Evolutionary conservation across 2,888 invertebrate species (phyloP), one percentile per base, ranked within the genome.

Genomic region (Molanna angustata): DNA sequence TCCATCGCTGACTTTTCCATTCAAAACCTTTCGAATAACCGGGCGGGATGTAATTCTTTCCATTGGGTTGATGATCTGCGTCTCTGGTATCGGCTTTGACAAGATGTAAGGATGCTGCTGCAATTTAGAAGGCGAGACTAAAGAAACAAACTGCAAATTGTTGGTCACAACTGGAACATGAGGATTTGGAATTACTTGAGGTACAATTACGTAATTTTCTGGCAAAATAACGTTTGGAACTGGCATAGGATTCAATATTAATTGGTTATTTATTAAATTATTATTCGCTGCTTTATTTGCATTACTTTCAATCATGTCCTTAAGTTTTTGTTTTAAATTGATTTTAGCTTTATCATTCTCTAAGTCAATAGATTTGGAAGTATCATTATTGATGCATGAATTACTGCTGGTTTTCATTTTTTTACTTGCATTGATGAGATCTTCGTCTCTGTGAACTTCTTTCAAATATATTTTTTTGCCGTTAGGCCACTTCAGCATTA

Each of bases 331-430:
- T 49, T 57, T 59, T 1, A 57, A 19, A 20, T 49, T 53, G 71
- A 71, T 0, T 69, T 67, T 0, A 47, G 69, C 66, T 3, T 43
- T 19, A 3, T 14, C 16, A 43, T 37, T 6, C 13, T 3, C 17
- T 11, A 13, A 4, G 9, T 16, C 17, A n/a, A 7, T 37, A 16
- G 9, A 17, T 37, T 6, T 16, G 4, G 16, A 37, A 17, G 4
- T 11, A 2, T 4, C 6, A 17, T 4, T 37, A n/a, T n/a, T n/a
- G n/a, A n/a, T n/a, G n/a, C n/a, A n/a, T n/a, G n/a, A n/a, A n/a
- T n/a, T n/a, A n/a, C n/a, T n/a, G n/a, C n/a, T n/a, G n/a, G n/a
- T n/a, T n/a, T n/a, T n/a, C n/a, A n/a, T n/a, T n/a, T n/a, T n/a
- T n/a, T n/a, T n/a, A n/a, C n/a, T n/a, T n/a, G n/a, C n/a, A 6